A percentile compares a stretch with the other conserved stretches of the same genome.
Conservation (phyloP, 2,888 invertebrate genomes). For the Archips xylosteana region DNA sequence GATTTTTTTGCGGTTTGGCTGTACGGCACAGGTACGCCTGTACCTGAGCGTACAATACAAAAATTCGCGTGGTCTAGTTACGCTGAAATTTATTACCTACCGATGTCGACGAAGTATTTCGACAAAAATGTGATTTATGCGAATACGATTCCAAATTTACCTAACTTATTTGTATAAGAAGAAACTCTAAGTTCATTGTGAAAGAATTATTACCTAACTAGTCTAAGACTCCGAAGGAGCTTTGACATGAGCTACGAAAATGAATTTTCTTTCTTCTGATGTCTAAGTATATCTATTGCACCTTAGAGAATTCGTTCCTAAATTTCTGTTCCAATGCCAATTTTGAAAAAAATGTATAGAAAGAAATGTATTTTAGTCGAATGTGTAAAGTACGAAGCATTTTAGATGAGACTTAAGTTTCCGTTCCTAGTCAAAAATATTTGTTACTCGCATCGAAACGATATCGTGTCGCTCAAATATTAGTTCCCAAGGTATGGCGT, state of each 20-base stretch:
- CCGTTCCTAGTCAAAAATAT: neutral
- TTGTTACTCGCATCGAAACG: neutral
- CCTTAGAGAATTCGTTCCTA: slow-evolving; percentile 7
- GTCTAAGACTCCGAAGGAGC: slow-evolving; percentile 11
- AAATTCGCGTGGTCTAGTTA: slow-evolving; percentile 11
- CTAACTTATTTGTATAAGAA: slow-evolving; percentile 28
- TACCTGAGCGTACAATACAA: slow-evolving; percentile 32
- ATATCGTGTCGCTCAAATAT: slow-evolving; percentile 23
- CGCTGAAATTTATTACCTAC: slow-evolving; percentile 33
- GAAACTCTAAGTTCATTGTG: slow-evolving; percentile 24
- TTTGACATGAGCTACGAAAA: slow-evolving; percentile 27
- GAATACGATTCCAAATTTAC: slow-evolving; percentile 29
- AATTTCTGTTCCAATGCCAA: neutral
- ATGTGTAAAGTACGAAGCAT: neutral
- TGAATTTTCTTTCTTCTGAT: slow-evolving; percentile 22
- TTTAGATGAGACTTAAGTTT: neutral
- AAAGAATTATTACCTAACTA: slow-evolving; percentile 28
- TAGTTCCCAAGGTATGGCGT: slow-evolving; percentile 34
- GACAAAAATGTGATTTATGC: slow-evolving; percentile 32
- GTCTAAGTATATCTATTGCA: slow-evolving; percentile 8
- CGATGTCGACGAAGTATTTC: slow-evolving; percentile 28
- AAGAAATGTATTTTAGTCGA: neutral
- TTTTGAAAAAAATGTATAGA: neutral
- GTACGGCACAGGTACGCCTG: neutral
- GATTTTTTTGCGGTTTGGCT: slow-evolving; percentile 60